Conservation (phyloP, 2,113 vertebrate genomes). For the Epinephelus moara region DNA sequence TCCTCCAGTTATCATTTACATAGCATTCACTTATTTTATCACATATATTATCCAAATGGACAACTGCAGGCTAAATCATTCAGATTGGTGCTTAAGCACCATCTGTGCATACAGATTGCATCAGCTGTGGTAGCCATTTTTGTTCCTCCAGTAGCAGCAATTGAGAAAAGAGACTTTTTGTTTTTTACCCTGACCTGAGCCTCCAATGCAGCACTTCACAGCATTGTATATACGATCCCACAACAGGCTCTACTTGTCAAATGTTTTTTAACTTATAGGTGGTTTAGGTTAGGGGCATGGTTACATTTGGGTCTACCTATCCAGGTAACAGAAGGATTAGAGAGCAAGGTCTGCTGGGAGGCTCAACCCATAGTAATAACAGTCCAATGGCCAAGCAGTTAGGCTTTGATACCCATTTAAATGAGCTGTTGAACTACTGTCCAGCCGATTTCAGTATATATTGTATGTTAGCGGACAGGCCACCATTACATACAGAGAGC, state of each 20-base stretch:
- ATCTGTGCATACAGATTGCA: background rate
- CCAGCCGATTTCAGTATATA: background rate
- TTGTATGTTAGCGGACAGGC: background rate
- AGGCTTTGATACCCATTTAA: background rate
- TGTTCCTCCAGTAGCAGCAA: background rate
- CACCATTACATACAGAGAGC: background rate
- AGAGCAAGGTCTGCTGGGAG: background rate
- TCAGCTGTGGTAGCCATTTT: background rate
- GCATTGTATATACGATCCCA: background rate
- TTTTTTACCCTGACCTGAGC: background rate
- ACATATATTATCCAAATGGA: conserved; percentile 29
- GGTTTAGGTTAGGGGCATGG: background rate
- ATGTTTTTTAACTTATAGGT: background rate
- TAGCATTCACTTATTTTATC: conserved; percentile 39
- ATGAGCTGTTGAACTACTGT: background rate
- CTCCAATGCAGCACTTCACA: background rate
- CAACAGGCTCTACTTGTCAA: background rate
- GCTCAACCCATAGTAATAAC: background rate
- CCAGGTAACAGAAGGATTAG: background rate
- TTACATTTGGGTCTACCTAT: background rate
- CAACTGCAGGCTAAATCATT: conserved; percentile 4
- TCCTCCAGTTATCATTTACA: conserved; percentile 52
- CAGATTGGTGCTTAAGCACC: conserved; percentile 28
- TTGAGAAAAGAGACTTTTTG: background rate
- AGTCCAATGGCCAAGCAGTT: background rate